Conservation (phyloP, 2,888 invertebrate genomes). For the Platycheirus albimanus region DNA sequence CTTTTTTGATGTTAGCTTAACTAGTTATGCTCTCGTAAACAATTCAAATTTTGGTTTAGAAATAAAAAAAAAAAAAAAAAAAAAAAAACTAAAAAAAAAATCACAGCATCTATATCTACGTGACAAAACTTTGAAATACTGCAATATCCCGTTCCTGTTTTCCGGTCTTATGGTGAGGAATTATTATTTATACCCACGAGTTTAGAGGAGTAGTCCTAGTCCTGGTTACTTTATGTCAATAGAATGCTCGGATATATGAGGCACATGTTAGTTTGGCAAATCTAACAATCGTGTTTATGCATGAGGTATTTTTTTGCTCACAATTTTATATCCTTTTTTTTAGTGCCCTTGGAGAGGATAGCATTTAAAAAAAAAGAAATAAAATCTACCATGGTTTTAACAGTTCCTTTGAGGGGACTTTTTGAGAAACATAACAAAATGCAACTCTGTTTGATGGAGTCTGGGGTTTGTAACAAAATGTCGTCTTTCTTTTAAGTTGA, state of each 20-base stretch:
- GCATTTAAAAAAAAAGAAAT: not conserved
- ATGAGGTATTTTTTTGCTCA: conserved; percentile 5
- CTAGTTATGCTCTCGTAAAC: conserved; percentile 72
- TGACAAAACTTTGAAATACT: conserved; percentile 62
- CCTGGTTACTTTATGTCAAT: conserved; percentile 43
- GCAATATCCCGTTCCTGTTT: not conserved
- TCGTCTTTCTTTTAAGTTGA: too few relatives aligned
- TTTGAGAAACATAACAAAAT: too few relatives aligned
- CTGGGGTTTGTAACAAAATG: too few relatives aligned
- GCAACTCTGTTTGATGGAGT: too few relatives aligned
- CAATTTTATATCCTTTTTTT: not conserved
- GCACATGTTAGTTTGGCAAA: conserved; percentile 29
- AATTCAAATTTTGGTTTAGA: conserved; percentile 68
- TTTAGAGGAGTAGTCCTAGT: not conserved
- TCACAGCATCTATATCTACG: conserved; percentile 29
- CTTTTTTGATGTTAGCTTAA: conserved; percentile 59
- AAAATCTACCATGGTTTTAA: not conserved
- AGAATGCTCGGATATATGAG: conserved; percentile 28
- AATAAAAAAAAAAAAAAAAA: too few relatives aligned
- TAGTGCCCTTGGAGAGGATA: not conserved
- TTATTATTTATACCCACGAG: conserved; percentile 31
- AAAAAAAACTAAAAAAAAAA: too few relatives aligned
- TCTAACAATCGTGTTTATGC: conserved; percentile 19
- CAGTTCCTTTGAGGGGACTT: conserved; percentile 3
- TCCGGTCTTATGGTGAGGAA: conserved; percentile 7